phyloP scores from a whole-genome alignment of 1,140 invertebrate species.

The Procambarus virginalis region DNA sequence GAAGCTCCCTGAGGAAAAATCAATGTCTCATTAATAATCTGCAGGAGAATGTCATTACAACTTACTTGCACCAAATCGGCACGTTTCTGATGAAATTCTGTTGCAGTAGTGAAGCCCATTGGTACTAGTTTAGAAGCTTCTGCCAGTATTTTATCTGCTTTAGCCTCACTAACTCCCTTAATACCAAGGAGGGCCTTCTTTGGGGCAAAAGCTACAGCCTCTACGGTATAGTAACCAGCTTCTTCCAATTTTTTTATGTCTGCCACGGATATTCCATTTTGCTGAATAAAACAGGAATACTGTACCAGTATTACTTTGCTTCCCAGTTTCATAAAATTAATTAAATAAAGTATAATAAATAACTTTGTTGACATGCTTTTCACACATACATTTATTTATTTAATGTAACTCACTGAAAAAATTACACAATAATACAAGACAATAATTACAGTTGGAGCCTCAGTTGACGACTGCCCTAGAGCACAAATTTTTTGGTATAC shows the following conservation, averaged over 20 bases:
- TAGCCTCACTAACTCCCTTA: slow-evolving; percentile 97
- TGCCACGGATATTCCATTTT: slow-evolving; percentile 85
- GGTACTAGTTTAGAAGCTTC: slow-evolving; percentile 95
- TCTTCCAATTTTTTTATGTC: slow-evolving; percentile 97
- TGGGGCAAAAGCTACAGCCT: slow-evolving; percentile 94
- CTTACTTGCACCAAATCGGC: slow-evolving; percentile 88
- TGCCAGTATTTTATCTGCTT: slow-evolving; percentile 95
- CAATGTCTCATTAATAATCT: background rate
- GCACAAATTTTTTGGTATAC: too few relatives aligned
- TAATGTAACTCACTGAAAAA: too few relatives aligned
- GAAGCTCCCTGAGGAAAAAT: too few relatives aligned
- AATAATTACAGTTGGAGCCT: too few relatives aligned
- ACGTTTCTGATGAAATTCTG: slow-evolving; percentile 95
- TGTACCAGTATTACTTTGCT: too few relatives aligned
- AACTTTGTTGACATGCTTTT: too few relatives aligned
- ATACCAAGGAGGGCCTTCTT: slow-evolving; percentile 92
- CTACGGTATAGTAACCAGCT: slow-evolving; percentile 94
- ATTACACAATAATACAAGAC: too few relatives aligned
- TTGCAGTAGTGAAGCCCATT: slow-evolving; percentile 98
- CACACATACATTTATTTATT: too few relatives aligned
- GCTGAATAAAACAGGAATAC: slow-evolving; percentile 71
- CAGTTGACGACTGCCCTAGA: too few relatives aligned
- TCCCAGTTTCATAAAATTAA: too few relatives aligned
- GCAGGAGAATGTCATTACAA: background rate
- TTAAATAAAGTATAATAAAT: too few relatives aligned